Evolutionary conservation across 92 coral and sea anemone species (phyloP).

Genomic region (Epizoanthus fatuus): DNA sequence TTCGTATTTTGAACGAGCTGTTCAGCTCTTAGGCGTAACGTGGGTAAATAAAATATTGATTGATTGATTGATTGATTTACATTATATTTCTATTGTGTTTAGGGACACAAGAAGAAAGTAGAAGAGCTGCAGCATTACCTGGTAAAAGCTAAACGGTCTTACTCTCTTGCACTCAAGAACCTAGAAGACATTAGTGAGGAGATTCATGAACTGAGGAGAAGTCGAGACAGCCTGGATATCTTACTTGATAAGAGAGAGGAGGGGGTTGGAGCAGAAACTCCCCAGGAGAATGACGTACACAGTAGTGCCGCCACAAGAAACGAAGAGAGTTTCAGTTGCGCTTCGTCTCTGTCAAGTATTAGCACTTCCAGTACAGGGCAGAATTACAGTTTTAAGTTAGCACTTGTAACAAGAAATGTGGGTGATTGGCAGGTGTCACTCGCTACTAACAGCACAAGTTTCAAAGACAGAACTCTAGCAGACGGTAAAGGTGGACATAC

Average conservation of each 20-base stretch:
- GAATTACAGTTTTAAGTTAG: constrained; percentile 8
- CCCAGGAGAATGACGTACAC: constrained; percentile 55
- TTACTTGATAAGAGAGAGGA: constrained; percentile 81
- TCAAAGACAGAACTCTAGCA: neutral
- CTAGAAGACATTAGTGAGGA: constrained; percentile 96
- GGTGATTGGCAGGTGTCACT: constrained; percentile 2
- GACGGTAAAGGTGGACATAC: neutral
- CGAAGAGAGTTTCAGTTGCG: neutral
- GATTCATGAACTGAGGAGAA: constrained; percentile 93
- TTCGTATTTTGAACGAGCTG: too few relatives aligned
- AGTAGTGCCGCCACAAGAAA: neutral
- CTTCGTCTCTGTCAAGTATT: constrained; percentile 18
- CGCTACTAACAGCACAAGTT: neutral
- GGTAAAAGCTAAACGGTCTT: constrained; percentile 77
- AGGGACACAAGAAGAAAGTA: constrained; percentile 91
- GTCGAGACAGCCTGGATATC: constrained; percentile 75
- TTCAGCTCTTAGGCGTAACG: too few relatives aligned
- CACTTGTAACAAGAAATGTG: constrained; percentile 11
- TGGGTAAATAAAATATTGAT: too few relatives aligned
- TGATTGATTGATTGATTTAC: too few relatives aligned
- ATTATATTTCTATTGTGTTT: neutral
- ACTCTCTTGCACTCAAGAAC: constrained; percentile 87
- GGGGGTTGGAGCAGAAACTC: constrained; percentile 97
- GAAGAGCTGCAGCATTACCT: constrained; percentile 77
- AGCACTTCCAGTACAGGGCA: constrained; percentile 4